phyloP scores from a whole-genome alignment of 2,113 vertebrate species.

The Prolemur simus region DNA sequence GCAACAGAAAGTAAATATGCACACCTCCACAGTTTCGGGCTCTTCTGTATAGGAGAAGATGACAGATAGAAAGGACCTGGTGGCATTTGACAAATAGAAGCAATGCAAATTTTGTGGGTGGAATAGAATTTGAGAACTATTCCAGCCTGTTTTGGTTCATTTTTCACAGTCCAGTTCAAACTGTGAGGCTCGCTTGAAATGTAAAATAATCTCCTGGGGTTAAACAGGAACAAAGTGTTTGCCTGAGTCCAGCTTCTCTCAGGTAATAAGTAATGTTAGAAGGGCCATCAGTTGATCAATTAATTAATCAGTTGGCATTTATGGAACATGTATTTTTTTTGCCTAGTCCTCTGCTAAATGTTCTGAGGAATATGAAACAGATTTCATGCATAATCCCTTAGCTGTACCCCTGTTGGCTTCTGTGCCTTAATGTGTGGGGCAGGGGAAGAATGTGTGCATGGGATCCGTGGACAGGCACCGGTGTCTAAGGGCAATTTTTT shows the following conservation, averaged over 20 bases:
- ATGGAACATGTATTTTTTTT: neutral
- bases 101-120: conserved; percentile 52
- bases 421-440: neutral
- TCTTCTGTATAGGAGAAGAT: neutral
- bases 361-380: neutral
- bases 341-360: neutral
- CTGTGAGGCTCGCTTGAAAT: neutral
- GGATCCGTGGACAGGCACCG: rapidly evolving
- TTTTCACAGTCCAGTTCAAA: conserved; percentile 53
- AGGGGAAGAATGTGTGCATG: rapidly evolving
- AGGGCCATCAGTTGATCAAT: neutral
- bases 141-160: conserved; percentile 14
- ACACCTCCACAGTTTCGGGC: neutral
- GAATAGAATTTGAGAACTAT: conserved; percentile 38
- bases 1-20: neutral
- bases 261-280: neutral
- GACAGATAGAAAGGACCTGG: neutral
- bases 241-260: neutral
- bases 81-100: conserved; percentile 36
- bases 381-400: neutral
- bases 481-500: too few species aligned
- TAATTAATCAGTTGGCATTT: neutral
- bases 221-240: neutral
- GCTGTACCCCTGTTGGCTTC: neutral
- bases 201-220: neutral